Evolutionary conservation across 2,113 vertebrate genomes (phyloP).

Genomic region (Parus major): DNA sequence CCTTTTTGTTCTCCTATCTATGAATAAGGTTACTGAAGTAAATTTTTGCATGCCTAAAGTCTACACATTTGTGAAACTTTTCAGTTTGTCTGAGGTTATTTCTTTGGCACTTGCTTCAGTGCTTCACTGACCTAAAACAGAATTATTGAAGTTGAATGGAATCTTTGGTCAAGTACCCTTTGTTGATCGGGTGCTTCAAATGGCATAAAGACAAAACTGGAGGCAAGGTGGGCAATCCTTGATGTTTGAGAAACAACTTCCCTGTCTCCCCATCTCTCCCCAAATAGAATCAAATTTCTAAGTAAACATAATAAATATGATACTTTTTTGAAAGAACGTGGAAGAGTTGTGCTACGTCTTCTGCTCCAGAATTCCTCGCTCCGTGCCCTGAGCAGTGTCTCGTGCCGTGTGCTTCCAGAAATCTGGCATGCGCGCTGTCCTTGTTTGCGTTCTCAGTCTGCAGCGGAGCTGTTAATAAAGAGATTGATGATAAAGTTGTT

Average conservation of each 20-base stretch:
- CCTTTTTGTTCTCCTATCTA: neutral
- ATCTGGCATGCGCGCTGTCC: constrained; percentile 71
- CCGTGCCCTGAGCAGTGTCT: constrained; percentile 34
- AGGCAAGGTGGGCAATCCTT: neutral
- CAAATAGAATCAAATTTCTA: neutral
- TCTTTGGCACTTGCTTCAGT: neutral
- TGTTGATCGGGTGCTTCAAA: neutral
- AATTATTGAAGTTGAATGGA: neutral
- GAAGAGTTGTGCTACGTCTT: neutral
- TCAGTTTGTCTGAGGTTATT: neutral
- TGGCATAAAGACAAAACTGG: neutral
- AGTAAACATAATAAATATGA: rapidly evolving
- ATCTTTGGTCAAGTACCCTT: neutral
- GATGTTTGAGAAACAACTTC: neutral
- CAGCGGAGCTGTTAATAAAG: constrained; percentile 94
- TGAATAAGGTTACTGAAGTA: neutral
- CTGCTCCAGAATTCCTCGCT: neutral
- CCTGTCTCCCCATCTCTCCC: neutral
- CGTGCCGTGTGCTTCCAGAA: constrained; percentile 67
- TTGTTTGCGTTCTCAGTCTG: constrained; percentile 78
- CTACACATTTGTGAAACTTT: neutral
- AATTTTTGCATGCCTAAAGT: neutral
- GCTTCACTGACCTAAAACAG: neutral
- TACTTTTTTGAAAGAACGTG: rapidly evolving
- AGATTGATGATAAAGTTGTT: constrained; percentile 96